Percentiles rank a stretch among this genome's conserved stretches.
phyloP scores from a whole-genome alignment of 2,797 vertebrate species.

The Pristis pectinata region DNA sequence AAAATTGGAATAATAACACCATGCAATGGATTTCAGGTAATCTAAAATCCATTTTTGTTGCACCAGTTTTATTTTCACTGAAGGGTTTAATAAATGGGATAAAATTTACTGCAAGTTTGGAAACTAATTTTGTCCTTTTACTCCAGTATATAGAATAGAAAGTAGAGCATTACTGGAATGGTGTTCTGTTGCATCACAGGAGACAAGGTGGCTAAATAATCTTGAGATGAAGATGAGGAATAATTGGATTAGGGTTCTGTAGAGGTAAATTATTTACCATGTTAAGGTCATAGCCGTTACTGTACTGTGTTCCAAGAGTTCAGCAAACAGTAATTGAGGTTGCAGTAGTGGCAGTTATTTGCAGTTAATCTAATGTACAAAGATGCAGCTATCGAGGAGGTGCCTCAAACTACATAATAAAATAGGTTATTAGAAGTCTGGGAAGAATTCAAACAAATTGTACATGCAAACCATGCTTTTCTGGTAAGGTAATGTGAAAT shows the following conservation, averaged over 20 bases:
- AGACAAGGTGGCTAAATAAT: neutral
- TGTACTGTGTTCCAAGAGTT: neutral
- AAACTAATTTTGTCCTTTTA: neutral
- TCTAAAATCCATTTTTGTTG: neutral
- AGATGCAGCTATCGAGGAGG: neutral
- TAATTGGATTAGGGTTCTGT: neutral
- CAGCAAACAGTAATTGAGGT: neutral
- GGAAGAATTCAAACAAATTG: neutral
- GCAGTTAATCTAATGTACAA: neutral
- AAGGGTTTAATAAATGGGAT: neutral
- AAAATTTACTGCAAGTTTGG: neutral
- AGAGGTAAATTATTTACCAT: neutral
- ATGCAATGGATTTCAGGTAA: neutral
- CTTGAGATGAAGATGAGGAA: neutral
- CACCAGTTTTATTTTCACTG: no score
- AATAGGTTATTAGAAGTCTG: neutral
- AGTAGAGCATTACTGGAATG: neutral
- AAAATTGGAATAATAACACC: no score
- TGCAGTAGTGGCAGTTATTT: neutral
- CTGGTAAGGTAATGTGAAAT: neutral
- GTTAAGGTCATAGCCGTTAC: neutral
- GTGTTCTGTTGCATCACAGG: no score
- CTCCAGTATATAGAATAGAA: neutral
- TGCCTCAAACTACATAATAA: neutral
- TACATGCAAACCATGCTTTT: neutral